Base-by-base conservation (phyloP, 2,888 invertebrate genomes). In the Lomographa bimaculata region DNA sequence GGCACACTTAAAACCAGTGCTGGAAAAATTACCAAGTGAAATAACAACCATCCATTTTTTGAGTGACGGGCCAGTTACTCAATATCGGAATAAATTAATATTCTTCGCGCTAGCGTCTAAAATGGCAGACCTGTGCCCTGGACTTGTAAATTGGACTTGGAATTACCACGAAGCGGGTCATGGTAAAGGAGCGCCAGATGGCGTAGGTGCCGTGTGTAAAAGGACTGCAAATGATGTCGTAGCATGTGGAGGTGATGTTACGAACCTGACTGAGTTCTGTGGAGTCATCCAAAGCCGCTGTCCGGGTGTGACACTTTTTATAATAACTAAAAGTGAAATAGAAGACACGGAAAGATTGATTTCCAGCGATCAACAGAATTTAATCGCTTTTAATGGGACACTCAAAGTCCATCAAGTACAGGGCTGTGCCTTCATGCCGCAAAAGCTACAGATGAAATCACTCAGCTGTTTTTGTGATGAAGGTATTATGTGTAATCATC, bases 151-250 rank as follows among this genome's bases (percentile, higher is more conserved):
- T 7, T 28, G 7, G 6, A 5, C 28, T 4, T 74, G 71, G 72
- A 70, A 69, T 35, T 76, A 48, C 49, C 57, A 54, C 18, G 72
- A 74, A 50, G 60, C 63, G 6, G 66, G 70, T 3, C 64, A 48
- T 39, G 66, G 70, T 1, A 68, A 70, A 35, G 68, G 65, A 9
- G 64, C 67, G 25, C 61, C 68, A 2, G 64, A 69, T 59, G 67
- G 67, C 34, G 46, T 71, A 24, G 66, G 69, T 6, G 71, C 58
- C 8, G 54, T 52, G 3, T 65, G 65, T 39, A 72, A 75, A 38
- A 32, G 67, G 57, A 68, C 61, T 5, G 68, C 70, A 24, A 63
- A 72, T 40, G 26, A 50, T 45, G 40, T 66, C 1, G 53, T 72
- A 16, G 64, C 65, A 40, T 28, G 33, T 29, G 62, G 62, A 55